phyloP scores from a whole-genome alignment of 1,140 invertebrate genomes.

The Diprion similis region DNA sequence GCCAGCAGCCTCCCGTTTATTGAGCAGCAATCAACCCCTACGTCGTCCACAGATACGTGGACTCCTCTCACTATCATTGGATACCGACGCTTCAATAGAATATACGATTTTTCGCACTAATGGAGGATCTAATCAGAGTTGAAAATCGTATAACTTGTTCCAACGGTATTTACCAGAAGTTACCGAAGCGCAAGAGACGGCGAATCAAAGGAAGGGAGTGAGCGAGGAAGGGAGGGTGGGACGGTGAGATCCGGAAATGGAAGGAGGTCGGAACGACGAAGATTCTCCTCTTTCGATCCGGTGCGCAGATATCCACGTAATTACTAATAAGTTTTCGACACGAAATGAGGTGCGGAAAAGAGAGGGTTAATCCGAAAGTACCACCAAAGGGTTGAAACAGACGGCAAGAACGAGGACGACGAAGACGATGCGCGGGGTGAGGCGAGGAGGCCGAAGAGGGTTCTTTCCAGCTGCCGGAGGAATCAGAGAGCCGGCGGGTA shows the following conservation, averaged over 20 bases:
- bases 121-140: neutral
- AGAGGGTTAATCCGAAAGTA: slow-evolving; percentile 62
- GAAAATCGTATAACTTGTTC: slow-evolving; percentile 7
- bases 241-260: slow-evolving; percentile 14
- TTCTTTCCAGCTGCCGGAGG: slow-evolving; percentile 18
- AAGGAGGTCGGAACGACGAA: slow-evolving; percentile 15
- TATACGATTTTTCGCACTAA: too few species aligned
- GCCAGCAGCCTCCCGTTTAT: too few species aligned
- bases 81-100: too few species aligned
- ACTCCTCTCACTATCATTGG: too few species aligned
- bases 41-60: too few species aligned
- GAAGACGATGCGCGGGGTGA: slow-evolving; percentile 22
- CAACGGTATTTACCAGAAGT: neutral
- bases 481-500: slow-evolving; percentile 16
- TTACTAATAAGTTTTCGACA: slow-evolving; percentile 64
- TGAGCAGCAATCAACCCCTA: too few species aligned
- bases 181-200: slow-evolving; percentile 20
- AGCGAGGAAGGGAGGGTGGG: slow-evolving; percentile 9
- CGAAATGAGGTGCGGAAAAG: slow-evolving; percentile 63
- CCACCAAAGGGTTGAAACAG: slow-evolving; percentile 47
- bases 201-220: slow-evolving; percentile 30
- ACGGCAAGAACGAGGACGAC: slow-evolving; percentile 33
- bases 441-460: slow-evolving; percentile 20
- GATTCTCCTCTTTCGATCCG: slow-evolving; percentile 44
- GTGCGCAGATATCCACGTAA: slow-evolving; percentile 56